Base-by-base conservation (phyloP, 2,113 vertebrate genomes). In the Centrocercus urophasianus region DNA sequence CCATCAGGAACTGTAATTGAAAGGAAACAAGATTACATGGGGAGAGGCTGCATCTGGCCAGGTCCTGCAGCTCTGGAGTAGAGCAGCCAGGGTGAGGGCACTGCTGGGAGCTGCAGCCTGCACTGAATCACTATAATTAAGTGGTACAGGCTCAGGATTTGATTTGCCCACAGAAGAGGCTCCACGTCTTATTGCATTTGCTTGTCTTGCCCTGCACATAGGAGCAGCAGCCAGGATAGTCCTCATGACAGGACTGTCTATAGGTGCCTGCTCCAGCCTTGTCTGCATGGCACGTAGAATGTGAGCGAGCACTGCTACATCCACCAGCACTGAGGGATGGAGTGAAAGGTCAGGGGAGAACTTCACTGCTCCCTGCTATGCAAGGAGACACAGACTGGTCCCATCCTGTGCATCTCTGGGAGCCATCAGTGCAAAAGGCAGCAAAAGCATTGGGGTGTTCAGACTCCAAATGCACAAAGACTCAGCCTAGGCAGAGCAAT, bases 11-110 rank as follows among this genome's bases (percentile, higher is more conserved):
- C 76, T 2, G 0, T 91, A 89, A 96, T 85, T 89, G 52, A 63
- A 83, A 86, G n/a, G 40, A 91, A 95, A 95, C 59, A 16, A 1
- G 8, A 95, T 95, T 90, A 95, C 77, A 67, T 17, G 4, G 38
- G 43, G 85, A 83, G 65, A 75, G 89, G 81, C 73, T 78, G 70
- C 60, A 43, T 82, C 79, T 28, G 63, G 36, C 30, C 11, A 10
- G 61, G 76, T 75, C 81, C 90, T 84, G 82, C 76, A 75, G 69
- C 83, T 47, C 85, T 4, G 3, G 71, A 30, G 52, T 28, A 9
- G 27, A 91, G 38, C 83, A 88, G 84, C 57, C 4, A 2, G 43
- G 40, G 66, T 87, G 78, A 75, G 59, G 64, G 43, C 11, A 54
- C 63, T 92, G 73, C 61, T 61, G 73, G 90, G 86, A 93, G 70